Evolutionary conservation across 2,888 invertebrate genomes (phyloP), one percentile per base, ranked within the genome.

Genomic region (Chironomus riparius): DNA sequence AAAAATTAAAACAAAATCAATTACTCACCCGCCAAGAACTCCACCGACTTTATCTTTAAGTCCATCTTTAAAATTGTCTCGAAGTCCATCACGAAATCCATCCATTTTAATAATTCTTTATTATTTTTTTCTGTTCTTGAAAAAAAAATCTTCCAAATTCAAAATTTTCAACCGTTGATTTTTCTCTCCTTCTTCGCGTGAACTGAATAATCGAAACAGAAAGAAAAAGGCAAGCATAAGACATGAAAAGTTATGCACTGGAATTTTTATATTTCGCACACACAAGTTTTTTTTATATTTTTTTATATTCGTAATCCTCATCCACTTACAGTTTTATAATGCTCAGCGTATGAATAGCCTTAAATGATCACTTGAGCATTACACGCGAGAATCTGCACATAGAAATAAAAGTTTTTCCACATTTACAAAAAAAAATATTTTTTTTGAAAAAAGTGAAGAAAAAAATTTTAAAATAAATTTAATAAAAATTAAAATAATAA

Each of bases 11-110:
- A 12, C 12, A 21, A 5, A n/a, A 15, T 15, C n/a, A 21, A 7
- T 24, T 4, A 74, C 74, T 74, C 24, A 74, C 74, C 74, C 74
- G 18, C 68, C 18, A 62, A 74, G 65, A 12, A 68, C 74, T 13
- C 68, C 68, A 10, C 74, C 74, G 15, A 68, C 74, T 50, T 65
- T 65, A 12, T 74, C 68, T 47, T 68, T 74, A 24, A 65, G 48
- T n/a, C 68, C 68, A 12, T 65, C 68, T 4, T 69, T 47, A 12
- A 47, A 47, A 18, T 69, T 38, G 4, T 69, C 47, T 15, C 28
- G 47, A 13, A 48, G 10, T 61, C 47, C 62, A 24, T 68, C 65
- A 38, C 18, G 62, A 48, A 68, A n/a, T 68, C 47, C 68, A 61
- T 61, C 72, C 72, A 62, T 72, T 48, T 70, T 70, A 13, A 28